Conservation (phyloP, 2,113 vertebrate species). For the Bos javanicus region DNA sequence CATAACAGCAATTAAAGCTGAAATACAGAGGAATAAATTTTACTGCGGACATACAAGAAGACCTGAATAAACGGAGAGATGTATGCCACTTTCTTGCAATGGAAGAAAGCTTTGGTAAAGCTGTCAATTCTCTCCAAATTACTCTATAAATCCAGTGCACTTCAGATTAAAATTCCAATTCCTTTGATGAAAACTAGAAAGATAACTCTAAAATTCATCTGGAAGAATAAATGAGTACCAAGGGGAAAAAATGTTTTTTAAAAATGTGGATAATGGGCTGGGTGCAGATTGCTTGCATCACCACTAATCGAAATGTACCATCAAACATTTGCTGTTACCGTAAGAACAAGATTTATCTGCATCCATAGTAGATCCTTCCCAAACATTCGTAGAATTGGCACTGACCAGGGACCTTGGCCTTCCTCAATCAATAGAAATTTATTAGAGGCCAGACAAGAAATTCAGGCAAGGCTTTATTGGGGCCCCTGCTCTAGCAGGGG, state of each 20-base stretch:
- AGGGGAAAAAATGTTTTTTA: neutral
- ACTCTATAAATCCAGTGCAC: neutral
- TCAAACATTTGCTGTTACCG: neutral
- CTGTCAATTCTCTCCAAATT: neutral
- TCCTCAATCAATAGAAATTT: neutral
- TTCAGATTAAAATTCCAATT: neutral
- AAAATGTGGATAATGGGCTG: neutral
- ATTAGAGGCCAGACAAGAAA: neutral
- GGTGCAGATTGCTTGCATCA: neutral
- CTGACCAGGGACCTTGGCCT: neutral
- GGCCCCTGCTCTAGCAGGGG: neutral
- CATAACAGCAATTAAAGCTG: neutral
- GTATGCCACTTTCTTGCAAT: neutral
- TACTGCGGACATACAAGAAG: neutral
- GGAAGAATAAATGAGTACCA: neutral
- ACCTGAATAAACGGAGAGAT: neutral
- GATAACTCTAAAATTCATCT: conserved; percentile 27
- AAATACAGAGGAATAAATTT: neutral
- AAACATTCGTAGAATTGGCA: neutral
- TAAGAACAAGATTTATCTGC: neutral
- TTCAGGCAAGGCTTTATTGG: neutral
- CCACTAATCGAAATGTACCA: neutral
- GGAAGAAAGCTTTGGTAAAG: neutral
- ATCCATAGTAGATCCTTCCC: neutral
- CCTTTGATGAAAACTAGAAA: neutral